Conservation (phyloP, 2,797 vertebrate species). For the Dendrocincla fuliginosa region DNA sequence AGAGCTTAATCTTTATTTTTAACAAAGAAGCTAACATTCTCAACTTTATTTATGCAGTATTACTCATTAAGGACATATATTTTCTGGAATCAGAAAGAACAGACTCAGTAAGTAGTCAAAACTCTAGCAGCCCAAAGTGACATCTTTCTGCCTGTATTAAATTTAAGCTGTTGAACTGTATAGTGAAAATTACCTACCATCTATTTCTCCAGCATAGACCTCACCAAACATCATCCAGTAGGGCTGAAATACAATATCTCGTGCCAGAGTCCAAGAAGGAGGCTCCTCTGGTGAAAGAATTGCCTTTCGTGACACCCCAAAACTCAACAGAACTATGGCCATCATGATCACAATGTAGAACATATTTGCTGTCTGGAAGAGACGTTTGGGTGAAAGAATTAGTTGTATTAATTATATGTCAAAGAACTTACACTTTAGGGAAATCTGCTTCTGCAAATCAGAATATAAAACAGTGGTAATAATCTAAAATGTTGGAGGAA, state of each 20-base stretch:
- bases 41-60: not conserved
- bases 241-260: constrained; percentile 91
- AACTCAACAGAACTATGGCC: constrained; percentile 94
- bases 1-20: not conserved
- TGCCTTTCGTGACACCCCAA: constrained; percentile 93
- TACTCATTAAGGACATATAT: not conserved
- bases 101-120: not conserved
- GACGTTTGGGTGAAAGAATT: not conserved
- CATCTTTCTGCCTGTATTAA: not conserved
- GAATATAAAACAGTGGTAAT: not conserved
- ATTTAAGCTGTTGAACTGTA: not conserved
- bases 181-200: constrained; percentile 78
- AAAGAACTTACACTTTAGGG: not conserved
- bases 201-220: constrained; percentile 90
- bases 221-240: constrained; percentile 99
- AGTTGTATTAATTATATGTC: not conserved
- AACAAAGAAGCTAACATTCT: not conserved
- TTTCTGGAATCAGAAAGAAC: not conserved
- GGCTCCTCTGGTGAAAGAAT: constrained; percentile 90
- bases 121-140: not conserved
- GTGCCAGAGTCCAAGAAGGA: constrained; percentile 89
- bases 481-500: not conserved
- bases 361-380: constrained; percentile 91
- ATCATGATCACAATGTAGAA: constrained; percentile 98
- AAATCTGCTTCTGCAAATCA: not conserved